These are phyloP conservation scores for Ernsta delagoae DNA, from an alignment of 2,888 invertebrate genomes.

Conservation along the genomic window DNA sequence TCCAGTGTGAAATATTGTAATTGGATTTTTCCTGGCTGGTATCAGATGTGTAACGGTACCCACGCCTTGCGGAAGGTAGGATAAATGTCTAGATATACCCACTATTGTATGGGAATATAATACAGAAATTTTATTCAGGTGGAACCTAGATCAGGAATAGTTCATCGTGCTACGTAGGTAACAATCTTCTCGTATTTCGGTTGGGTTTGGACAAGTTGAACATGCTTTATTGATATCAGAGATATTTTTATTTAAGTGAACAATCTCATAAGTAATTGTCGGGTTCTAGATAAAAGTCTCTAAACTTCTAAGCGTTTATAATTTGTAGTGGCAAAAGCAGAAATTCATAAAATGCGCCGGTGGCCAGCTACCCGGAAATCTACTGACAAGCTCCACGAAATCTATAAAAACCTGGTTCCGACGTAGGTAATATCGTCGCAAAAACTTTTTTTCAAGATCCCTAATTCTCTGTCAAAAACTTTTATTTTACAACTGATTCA, in stretches of 20 bases:
- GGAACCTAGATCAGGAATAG: not conserved
- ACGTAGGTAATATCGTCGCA: not conserved
- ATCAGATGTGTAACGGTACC: constrained; percentile 21
- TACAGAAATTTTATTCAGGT: too few species aligned
- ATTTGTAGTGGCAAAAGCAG: too few species aligned
- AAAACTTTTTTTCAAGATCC: constrained; percentile 2
- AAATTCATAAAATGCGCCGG: too few species aligned
- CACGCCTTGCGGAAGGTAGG: constrained; percentile 9
- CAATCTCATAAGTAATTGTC: too few species aligned
- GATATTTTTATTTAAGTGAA: not conserved
- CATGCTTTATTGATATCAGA: too few species aligned
- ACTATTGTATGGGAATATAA: not conserved
- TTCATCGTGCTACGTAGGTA: too few species aligned
- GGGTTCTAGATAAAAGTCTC: too few species aligned
- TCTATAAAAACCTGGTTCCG: too few species aligned
- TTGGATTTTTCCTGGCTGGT: constrained; percentile 20
- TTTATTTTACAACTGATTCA: constrained; percentile 23
- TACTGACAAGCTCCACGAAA: too few species aligned
- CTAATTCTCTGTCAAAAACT: constrained; percentile 13
- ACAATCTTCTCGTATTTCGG: not conserved
- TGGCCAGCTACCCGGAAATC: too few species aligned
- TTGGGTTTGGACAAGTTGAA: not conserved
- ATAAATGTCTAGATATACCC: not conserved
- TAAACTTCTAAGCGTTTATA: too few species aligned
- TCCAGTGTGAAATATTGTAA: constrained; percentile 29